Evolutionary conservation across 2,797 vertebrate genomes (phyloP), one percentile per base, ranked within the genome.

Genomic region (Melanogrammus aeglefinus): DNA sequence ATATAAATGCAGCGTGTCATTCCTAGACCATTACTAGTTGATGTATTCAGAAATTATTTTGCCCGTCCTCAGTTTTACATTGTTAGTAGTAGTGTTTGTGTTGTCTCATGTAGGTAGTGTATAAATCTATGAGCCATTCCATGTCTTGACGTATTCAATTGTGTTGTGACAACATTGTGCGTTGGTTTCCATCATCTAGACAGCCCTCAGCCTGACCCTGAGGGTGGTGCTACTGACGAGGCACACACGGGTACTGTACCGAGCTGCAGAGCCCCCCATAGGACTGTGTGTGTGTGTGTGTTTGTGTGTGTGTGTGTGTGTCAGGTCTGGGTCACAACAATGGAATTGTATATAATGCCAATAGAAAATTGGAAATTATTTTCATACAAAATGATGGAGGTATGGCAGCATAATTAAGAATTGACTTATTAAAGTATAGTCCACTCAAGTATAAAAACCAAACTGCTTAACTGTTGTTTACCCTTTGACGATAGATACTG

Each of bases 191-290:
- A 90, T 93, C 89, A 90, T 92, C 89, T 94, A 96, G 96, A 96
- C 91, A 91, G 92, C 92, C 89, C 91, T 92, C 94, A 90, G 93
- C 93, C 94, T 84, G 93, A 95, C 86, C 93, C 93, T 93, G 95
- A 94, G 90, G 94, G 90, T 82, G 90, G 82, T 86, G 92, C 94
- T 85, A 92, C 93, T 86, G 94, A 95, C 89, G 94, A 96, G 87
- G 94, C 95, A 91, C 90, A 90, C 86, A 93, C 95, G 94, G 95
- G 96, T 97, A 96, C 94, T 94, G 96, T 96, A 96, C 94, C 90
- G 89, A 86, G 77, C 79, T 81, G 78, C 84, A 82, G 81, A 78
- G 71, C 47, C 72, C 80, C 79, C 77, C 85, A 77, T 82, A 84
- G 77, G 81, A 70, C 4, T 81, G 63, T 69, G 87, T 90, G 73